A percentile compares a stretch with the other conserved stretches of the same genome.
These are phyloP conservation scores for Lithophane leautieri DNA, from an alignment of 2,888 invertebrate genomes.

Conservation along the genomic window DNA sequence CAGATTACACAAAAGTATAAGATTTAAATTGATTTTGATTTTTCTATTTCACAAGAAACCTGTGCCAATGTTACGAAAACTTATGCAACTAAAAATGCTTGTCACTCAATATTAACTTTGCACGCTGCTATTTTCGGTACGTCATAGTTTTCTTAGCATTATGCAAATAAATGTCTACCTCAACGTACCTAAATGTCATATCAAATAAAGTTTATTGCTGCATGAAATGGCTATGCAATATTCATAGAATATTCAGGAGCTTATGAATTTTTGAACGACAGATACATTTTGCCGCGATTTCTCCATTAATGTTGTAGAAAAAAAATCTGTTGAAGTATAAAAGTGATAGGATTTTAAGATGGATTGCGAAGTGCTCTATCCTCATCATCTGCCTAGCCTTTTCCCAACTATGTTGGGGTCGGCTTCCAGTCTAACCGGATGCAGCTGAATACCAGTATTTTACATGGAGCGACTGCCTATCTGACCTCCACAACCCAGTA, in stretches of 20 bases:
- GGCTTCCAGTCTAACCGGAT: too few relatives aligned
- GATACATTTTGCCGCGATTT: conserved; percentile 49
- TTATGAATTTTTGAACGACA: conserved; percentile 65
- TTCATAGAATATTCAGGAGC: conserved; percentile 68
- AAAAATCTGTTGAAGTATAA: conserved; percentile 14
- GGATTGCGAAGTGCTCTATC: neutral
- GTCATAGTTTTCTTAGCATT: neutral
- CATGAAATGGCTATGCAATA: conserved; percentile 64
- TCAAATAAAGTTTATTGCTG: conserved; percentile 62
- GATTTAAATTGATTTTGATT: too few relatives aligned
- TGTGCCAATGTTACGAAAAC: neutral
- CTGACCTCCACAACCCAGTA: too few relatives aligned
- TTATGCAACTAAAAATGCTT: neutral
- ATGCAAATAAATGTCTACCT: conserved; percentile 9
- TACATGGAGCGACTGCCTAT: too few relatives aligned
- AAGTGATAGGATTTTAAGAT: conserved; percentile 24
- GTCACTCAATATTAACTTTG: neutral
- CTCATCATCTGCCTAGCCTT: too few relatives aligned
- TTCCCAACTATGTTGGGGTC: too few relatives aligned
- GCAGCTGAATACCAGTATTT: too few relatives aligned
- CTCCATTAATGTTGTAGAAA: conserved; percentile 21
- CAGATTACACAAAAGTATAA: too few relatives aligned
- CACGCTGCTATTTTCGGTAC: conserved; percentile 1
- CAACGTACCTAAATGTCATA: conserved; percentile 40
- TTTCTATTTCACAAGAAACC: too few relatives aligned